These are phyloP conservation scores for Harmothoe impar DNA, from an alignment of 2,888 invertebrate species.

Conservation along the genomic window DNA sequence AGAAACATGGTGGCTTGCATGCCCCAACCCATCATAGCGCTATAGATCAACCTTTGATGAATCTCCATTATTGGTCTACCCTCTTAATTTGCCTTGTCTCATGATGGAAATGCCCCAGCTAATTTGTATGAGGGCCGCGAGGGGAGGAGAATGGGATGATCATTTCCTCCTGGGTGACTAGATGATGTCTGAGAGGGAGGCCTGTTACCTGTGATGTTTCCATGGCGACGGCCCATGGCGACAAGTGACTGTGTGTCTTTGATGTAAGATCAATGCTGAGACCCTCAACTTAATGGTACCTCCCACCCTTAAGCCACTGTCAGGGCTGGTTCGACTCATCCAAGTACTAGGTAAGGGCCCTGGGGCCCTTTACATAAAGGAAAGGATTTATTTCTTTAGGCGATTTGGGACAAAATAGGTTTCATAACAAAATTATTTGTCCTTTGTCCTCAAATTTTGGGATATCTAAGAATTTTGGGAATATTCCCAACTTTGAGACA, in stretches of 20 bases:
- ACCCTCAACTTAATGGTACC: background rate
- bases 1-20: too few relatives aligned
- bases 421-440: too few relatives aligned
- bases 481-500: too few relatives aligned
- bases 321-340: too few relatives aligned
- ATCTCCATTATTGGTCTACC: background rate
- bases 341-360: too few relatives aligned
- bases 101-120: background rate
- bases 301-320: background rate
- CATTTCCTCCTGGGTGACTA: background rate
- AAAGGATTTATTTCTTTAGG: too few relatives aligned
- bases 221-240: background rate
- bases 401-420: too few relatives aligned
- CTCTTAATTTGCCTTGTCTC: slow-evolving; percentile 6
- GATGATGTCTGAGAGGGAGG: background rate
- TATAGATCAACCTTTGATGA: too few relatives aligned
- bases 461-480: too few relatives aligned
- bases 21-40: too few relatives aligned
- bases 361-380: too few relatives aligned
- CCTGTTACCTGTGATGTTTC: background rate
- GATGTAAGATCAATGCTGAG: slow-evolving; percentile 10
- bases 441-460: too few relatives aligned
- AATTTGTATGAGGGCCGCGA: background rate
- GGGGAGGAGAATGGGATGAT: background rate
- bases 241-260: background rate